A percentile compares a stretch with the other conserved stretches of the same genome.
Conservation (phyloP, 1,140 invertebrate species). For the Sinella curviseta region DNA sequence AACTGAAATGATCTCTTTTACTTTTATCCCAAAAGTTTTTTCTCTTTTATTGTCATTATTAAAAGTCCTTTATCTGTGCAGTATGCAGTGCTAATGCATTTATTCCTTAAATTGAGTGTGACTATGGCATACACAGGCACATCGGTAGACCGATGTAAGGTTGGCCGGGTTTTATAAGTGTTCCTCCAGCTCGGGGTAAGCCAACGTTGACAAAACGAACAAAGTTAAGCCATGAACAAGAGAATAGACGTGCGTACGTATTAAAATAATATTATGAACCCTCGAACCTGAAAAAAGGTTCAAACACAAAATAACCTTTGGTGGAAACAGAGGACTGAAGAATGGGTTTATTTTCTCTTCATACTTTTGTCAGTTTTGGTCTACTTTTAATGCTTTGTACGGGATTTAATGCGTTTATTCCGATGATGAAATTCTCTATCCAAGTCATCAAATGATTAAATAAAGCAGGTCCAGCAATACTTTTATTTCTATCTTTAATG, state of each 20-base stretch:
- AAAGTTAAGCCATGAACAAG: background rate
- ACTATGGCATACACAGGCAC: background rate
- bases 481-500: background rate
- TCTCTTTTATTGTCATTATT: background rate
- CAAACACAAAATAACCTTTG: background rate
- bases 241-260: background rate
- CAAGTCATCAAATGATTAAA: too few relatives aligned
- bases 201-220: slow-evolving; percentile 1
- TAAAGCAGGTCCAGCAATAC: background rate
- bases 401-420: too few relatives aligned
- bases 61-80: background rate
- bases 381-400: too few relatives aligned
- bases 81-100: background rate
- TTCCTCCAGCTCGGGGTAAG: background rate
- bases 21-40: too few relatives aligned
- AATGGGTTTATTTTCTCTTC: background rate
- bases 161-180: too few relatives aligned
- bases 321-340: background rate
- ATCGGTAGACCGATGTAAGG: too few relatives aligned
- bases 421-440: too few relatives aligned
- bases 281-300: background rate
- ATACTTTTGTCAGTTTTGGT: too few relatives aligned
- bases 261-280: slow-evolving; percentile 14
- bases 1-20: too few relatives aligned
- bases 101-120: background rate